Percentiles rank a stretch among this genome's conserved stretches.
These are phyloP conservation scores for Macrochelys suwanniensis DNA, from an alignment of 2,797 vertebrate species.

Conservation along the genomic window DNA sequence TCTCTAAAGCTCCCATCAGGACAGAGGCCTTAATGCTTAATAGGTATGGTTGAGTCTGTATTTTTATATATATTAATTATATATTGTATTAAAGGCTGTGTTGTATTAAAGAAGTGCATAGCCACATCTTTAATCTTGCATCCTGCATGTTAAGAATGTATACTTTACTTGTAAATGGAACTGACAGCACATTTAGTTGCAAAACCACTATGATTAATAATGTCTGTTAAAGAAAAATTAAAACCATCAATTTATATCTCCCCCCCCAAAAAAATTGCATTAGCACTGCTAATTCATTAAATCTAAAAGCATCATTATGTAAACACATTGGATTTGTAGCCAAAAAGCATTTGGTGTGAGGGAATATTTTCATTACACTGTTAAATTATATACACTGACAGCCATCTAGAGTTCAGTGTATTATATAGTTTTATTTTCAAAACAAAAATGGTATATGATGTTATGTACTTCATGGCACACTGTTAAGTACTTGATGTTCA, in stretches of 20 bases:
- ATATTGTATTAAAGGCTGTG: neutral
- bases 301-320: conserved; percentile 64
- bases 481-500: neutral
- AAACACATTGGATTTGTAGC: conserved; percentile 65
- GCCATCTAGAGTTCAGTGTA: neutral
- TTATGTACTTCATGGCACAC: neutral
- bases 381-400: neutral
- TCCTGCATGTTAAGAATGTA: conserved; percentile 45
- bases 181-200: conserved; percentile 40
- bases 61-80: no score
- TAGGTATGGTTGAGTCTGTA: neutral
- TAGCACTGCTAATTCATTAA: conserved; percentile 62
- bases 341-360: conserved; percentile 45
- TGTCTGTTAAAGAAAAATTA: conserved; percentile 66
- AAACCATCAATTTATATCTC: conserved; percentile 52
- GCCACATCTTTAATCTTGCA: neutral
- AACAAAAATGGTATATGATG: neutral
- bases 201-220: conserved; percentile 57
- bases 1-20: neutral
- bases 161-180: conserved; percentile 57
- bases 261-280: neutral
- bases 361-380: neutral
- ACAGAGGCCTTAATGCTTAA: neutral
- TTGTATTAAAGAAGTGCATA: neutral
- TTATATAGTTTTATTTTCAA: neutral